Evolutionary conservation across 1,140 invertebrate genomes (phyloP), one percentile per base, ranked within the genome.

Genomic region (Bombus waltoni): DNA sequence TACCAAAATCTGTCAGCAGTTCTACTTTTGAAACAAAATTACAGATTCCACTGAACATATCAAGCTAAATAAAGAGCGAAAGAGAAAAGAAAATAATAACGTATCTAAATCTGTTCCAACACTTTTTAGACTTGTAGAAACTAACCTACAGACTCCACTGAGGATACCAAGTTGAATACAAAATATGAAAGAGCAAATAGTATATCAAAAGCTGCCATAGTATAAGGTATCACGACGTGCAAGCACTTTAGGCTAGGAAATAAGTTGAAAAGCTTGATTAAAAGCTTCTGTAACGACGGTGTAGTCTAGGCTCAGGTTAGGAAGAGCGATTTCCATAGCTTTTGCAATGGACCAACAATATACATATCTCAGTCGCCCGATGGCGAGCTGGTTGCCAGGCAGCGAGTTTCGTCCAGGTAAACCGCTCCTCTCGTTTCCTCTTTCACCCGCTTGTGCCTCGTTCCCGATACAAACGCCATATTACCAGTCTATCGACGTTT

Each of bases 261-360:
- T n/a, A 42, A 13, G 11, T 53, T 75, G 22, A 53, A 75, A 75
- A 74, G 44, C 44, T 53, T n/a, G n/a, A 44, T 18, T 53, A 53
- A 74, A 75, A 75, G 44, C n/a, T 53, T 53, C 32, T 8, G 11
- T 57, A 44, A 44, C 3, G n/a, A 44, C 44, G 62, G 32, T n/a
- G 15, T 15, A 47, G 22, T 13, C 11, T 40, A 18, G 40, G 28
- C n/a, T 15, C 8, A 35, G 38, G 22, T 62, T 35, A 84, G 89
- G 90, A 87, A 88, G 90, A 90, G 88, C 86, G 88, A 85, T 76
- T 70, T 66, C 47, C 42, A 83, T 68, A 77, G 73, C 59, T 83
- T 77, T 77, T 83, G 72, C 81, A 70, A 77, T 65, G 42, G 32
- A 42, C 40, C 40, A 74, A 82, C 70, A 74, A 74, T 76, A 44